Percentiles rank a stretch among this genome's conserved stretches.
Evolutionary conservation across 1,140 invertebrate genomes (phyloP).

Genomic region (Bombus breviceps): DNA sequence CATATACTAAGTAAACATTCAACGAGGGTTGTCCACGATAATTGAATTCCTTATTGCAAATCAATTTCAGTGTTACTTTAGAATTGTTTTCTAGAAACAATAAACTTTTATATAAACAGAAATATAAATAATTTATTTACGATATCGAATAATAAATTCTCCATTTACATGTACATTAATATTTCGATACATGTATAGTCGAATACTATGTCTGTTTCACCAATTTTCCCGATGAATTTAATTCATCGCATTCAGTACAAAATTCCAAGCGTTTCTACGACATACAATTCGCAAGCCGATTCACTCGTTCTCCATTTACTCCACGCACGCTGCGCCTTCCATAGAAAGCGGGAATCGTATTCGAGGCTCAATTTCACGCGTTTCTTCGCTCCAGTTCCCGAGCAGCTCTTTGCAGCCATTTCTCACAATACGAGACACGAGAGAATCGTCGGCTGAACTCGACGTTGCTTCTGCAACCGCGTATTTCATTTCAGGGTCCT

Average conservation of each 20-base stretch:
- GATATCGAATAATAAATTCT: not conserved
- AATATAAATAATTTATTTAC: too few species aligned
- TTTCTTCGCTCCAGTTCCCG: slow-evolving; percentile 23
- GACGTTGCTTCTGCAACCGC: not conserved
- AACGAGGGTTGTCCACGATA: not conserved
- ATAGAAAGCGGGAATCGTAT: not conserved
- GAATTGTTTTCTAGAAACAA: not conserved
- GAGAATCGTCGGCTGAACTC: not conserved
- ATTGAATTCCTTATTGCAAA: not conserved
- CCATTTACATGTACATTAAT: not conserved
- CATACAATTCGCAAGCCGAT: not conserved
- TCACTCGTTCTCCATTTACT: slow-evolving; percentile 7
- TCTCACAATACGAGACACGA: not conserved
- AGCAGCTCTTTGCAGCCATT: not conserved
- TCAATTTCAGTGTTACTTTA: not conserved
- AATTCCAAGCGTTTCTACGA: not conserved
- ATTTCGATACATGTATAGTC: too few species aligned
- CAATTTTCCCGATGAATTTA: not conserved
- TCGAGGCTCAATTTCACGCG: slow-evolving; percentile 5
- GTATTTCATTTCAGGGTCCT: not conserved
- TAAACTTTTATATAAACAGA: too few species aligned
- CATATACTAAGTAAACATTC: not conserved
- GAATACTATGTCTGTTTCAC: not conserved
- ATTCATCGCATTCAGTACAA: not conserved
- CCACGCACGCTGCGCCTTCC: not conserved